Evolutionary conservation across 2,888 invertebrate genomes (phyloP), one percentile per base, ranked within the genome.

Genomic region (Amphipyra berbera): DNA sequence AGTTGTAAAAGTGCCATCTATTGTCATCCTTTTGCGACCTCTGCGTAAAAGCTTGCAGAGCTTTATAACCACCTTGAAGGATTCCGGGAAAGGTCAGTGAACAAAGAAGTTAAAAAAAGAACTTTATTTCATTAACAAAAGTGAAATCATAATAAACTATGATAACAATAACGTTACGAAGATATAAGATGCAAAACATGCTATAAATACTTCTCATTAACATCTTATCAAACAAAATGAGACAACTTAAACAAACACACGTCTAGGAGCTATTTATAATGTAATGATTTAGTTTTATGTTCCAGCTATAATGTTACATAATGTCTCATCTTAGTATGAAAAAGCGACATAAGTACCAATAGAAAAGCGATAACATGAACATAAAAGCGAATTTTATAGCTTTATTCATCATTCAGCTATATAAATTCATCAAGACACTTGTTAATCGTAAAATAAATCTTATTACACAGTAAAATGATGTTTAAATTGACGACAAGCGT

Each of bases 401-500:
- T 90, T 90, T 92, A 94, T 95, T 92, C 95, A 94, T 94, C 93
- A 95, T 92, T 91, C 87, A 82, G 87, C 86, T 72, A 88, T 93
- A 94, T 93, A 93, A 95, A 94, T 94, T 95, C 94, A 95, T 94
- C 94, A 94, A 92, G 93, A 92, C 92, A 92, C 92, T 95, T 94
- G 93, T 95, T 94, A 95, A 94, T 94, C 94, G 87, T 95, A 94
- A 95, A 95, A 94, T 95, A 95, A 95, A 95, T 94, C 95, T 94
- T 94, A 95, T 93, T 93, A 91, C 92, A 90, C 89, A 91, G 89
- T 94, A 90, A 94, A 94, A 93, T 94, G 88, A 93, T 93, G 93
- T 95, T 94, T 93, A 94, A 95, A 95, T 94, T 94, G 95, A 94
- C 91, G 94, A 94, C 94, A 94, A 94, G 93, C 94, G 94, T 95